These are phyloP conservation scores for Hemiprocne comata DNA, from an alignment of 2,113 vertebrate species.

Conservation along the genomic window DNA sequence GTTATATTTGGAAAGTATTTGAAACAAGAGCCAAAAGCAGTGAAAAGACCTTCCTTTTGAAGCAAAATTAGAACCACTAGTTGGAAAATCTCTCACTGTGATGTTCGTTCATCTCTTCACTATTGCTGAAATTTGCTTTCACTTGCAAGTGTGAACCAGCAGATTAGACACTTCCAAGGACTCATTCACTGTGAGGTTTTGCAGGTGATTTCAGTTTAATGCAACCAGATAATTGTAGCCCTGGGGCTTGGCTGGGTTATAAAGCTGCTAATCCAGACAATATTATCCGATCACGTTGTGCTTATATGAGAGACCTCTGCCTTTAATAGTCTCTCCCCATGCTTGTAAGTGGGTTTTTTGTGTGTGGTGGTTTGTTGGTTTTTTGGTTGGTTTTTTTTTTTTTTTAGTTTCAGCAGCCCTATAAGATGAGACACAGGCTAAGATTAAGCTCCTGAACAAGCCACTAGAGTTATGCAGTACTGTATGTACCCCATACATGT, in stretches of 20 bases:
- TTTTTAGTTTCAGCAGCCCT: conserved; percentile 15
- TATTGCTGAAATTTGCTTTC: conserved; percentile 44
- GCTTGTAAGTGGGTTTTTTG: conserved; percentile 15
- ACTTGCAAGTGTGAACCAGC: conserved; percentile 42
- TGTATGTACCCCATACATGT: background rate
- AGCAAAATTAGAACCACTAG: background rate
- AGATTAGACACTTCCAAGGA: conserved; percentile 68
- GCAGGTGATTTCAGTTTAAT: conserved; percentile 80
- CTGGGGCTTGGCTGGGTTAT: conserved; percentile 70
- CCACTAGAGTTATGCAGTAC: background rate
- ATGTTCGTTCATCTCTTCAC: conserved; percentile 42
- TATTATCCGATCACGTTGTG: conserved; percentile 70
- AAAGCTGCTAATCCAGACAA: conserved; percentile 79
- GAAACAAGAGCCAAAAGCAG: background rate
- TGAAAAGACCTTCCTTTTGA: background rate
- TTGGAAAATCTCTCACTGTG: background rate
- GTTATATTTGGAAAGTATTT: background rate
- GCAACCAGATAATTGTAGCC: conserved; percentile 79
- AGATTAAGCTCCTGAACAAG: conserved; percentile 6
- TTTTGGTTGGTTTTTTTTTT: background rate
- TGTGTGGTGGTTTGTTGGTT: background rate
- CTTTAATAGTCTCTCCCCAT: conserved; percentile 62
- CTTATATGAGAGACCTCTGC: conserved; percentile 67
- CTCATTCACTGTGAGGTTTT: conserved; percentile 69
- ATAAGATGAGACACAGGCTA: conserved; percentile 33